A percentile compares a stretch with the other conserved stretches of the same genome.
These are phyloP conservation scores for Calliopsis andreniformis DNA, from an alignment of 1,140 invertebrate species.

Conservation along the genomic window DNA sequence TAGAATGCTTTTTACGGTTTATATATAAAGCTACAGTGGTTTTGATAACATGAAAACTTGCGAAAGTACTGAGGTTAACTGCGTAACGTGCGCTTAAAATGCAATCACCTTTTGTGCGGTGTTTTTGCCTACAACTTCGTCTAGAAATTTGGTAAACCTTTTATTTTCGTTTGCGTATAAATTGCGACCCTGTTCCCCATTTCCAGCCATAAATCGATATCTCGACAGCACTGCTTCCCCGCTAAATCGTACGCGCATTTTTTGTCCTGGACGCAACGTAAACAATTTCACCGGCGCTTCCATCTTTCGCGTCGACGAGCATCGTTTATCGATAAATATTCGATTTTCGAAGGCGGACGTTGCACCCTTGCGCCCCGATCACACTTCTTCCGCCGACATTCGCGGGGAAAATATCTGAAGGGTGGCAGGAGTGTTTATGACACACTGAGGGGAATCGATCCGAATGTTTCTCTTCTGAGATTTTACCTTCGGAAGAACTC, in stretches of 20 bases:
- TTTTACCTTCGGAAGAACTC: background rate
- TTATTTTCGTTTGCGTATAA: conserved; percentile 30
- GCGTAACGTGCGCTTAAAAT: background rate
- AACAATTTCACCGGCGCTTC: conserved; percentile 41
- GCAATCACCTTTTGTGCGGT: background rate
- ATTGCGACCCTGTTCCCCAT: conserved; percentile 16
- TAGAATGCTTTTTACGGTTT: too few species aligned
- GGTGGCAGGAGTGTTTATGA: background rate
- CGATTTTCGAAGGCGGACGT: background rate
- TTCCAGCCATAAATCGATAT: conserved; percentile 45
- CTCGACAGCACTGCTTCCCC: background rate
- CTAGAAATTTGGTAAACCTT: background rate
- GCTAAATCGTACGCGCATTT: background rate
- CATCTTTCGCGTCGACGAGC: conserved; percentile 22
- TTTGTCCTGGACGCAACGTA: conserved; percentile 12
- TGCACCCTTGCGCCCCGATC: background rate
- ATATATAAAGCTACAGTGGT: too few species aligned
- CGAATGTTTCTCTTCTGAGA: background rate
- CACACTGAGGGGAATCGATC: background rate
- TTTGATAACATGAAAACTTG: background rate
- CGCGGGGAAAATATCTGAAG: background rate
- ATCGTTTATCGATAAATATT: conserved; percentile 25
- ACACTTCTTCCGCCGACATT: background rate
- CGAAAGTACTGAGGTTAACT: background rate
- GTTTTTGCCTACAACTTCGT: conserved; percentile 12